Base-by-base conservation (phyloP, 1,140 invertebrate genomes). In the Oncopodura yosiiana region DNA sequence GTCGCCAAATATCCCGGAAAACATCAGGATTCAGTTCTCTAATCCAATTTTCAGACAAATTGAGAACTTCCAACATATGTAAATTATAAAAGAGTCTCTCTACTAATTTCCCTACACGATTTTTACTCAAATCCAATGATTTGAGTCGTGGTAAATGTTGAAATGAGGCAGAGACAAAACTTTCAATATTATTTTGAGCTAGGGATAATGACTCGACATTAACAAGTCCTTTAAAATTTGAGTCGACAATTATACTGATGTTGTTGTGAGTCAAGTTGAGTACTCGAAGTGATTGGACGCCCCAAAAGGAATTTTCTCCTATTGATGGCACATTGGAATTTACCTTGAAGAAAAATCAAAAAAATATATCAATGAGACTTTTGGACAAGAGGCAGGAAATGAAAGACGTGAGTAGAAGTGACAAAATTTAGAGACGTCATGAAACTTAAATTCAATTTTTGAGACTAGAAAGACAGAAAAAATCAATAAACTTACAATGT, bases 181-280 rank as follows among this genome's bases (percentile, higher is more conserved):
- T 68, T 24, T 70, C 66, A 41, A 77, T 74, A 24, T 64, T 49
- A 62, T 77, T 77, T 53, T 74, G 66, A 44, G 71, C 69, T 38
- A 77, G 61, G 55, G 71, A 64, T 2, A 77, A 65, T 16, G 70
- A 66, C 12, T 66, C 59, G 21, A 77, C 62, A 30, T 70, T 66
- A 19, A 63, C 39, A 27, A 51, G 29, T 58, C 18, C 65, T 30
- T 60, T 63, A 55, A 71, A 71, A 58, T 71, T 67, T 14, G 61
- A 63, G 16, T 71, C 69, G 21, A 60, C 49, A 4, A 85, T 74
- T 60, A 78, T 76, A 9, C 81, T 81, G 42, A 87, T 79, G 62
- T 84, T 85, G 68, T 88, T 87, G 62, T 80, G 72, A 0, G 82
- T 80, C 9, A 88, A 71, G 68, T 87, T 81, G 32, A 88, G 73